These are phyloP conservation scores for Philopedon plagiatum DNA, from an alignment of 2,888 invertebrate genomes.

Conservation along the genomic window DNA sequence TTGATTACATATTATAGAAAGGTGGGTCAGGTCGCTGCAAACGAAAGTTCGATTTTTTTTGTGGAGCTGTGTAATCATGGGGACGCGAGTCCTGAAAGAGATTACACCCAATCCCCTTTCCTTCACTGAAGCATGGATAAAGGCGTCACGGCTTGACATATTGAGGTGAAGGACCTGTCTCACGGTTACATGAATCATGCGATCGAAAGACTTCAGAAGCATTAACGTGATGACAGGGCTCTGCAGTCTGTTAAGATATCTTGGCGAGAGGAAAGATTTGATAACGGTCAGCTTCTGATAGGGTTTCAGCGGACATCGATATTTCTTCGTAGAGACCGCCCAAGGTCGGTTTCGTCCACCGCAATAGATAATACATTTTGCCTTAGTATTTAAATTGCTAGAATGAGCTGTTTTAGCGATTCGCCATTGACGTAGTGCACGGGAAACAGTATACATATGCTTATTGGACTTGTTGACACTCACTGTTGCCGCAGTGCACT, in stretches of 20 bases:
- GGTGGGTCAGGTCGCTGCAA: too few relatives aligned
- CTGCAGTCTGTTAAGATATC: slow-evolving; percentile 6
- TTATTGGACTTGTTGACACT: slow-evolving; percentile 8
- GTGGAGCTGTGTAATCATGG: too few relatives aligned
- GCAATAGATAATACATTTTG: neutral
- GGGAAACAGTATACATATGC: slow-evolving; percentile 23
- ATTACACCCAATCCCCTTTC: slow-evolving; percentile 33
- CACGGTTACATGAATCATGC: too few relatives aligned
- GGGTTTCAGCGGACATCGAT: slow-evolving; percentile 20
- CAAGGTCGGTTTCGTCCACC: neutral
- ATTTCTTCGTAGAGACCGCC: neutral
- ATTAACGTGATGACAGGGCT: neutral
- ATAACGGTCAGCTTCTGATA: slow-evolving; percentile 18
- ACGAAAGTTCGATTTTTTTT: too few relatives aligned
- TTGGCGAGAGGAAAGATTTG: slow-evolving; percentile 11
- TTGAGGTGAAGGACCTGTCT: slow-evolving; percentile 12
- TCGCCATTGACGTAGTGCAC: neutral
- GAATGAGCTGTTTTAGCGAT: neutral
- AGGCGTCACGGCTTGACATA: slow-evolving; percentile 4
- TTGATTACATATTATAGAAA: too few relatives aligned
- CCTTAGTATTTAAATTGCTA: slow-evolving; percentile 35
- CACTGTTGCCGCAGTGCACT: slow-evolving; percentile 18
- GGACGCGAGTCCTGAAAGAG: slow-evolving; percentile 9
- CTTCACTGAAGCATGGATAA: slow-evolving; percentile 13
- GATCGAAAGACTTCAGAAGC: neutral